Percentiles rank a stretch among this genome's conserved stretches.
These are phyloP conservation scores for Zaprionus nigranus DNA, from an alignment of 1,140 invertebrate genomes.

Conservation along the genomic window DNA sequence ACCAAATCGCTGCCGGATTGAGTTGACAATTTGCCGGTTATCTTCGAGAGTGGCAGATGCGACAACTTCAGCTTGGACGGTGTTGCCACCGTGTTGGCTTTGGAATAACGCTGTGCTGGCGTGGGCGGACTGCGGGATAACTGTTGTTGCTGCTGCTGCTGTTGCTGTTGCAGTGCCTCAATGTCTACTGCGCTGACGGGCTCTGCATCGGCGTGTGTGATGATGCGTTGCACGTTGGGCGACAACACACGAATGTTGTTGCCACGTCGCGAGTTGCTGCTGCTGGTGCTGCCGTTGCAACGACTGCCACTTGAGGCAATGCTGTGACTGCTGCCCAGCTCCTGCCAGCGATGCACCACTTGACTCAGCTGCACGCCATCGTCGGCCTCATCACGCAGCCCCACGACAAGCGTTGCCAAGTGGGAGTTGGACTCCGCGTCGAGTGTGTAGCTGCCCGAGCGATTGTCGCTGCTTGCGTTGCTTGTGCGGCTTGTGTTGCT, in stretches of 20 bases:
- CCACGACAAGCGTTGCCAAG: slow-evolving; percentile 56
- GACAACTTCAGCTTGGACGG: slow-evolving; percentile 66
- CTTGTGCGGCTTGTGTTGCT: slow-evolving; percentile 45
- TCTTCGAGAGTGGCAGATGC: slow-evolving; percentile 79
- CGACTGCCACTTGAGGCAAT: slow-evolving; percentile 56
- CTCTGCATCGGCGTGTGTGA: slow-evolving; percentile 72
- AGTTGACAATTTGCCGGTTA: slow-evolving; percentile 75
- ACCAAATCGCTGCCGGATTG: slow-evolving; percentile 81
- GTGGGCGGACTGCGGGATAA: slow-evolving; percentile 33
- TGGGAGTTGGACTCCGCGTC: slow-evolving; percentile 16
- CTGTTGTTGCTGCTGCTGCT: slow-evolving; percentile 32
- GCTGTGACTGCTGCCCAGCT: slow-evolving; percentile 69
- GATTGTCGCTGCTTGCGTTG: slow-evolving; percentile 64
- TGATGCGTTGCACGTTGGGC: slow-evolving; percentile 81
- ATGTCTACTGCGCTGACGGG: slow-evolving; percentile 71
- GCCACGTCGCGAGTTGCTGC: slow-evolving; percentile 54
- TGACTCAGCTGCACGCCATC: slow-evolving; percentile 73
- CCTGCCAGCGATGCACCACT: slow-evolving; percentile 59
- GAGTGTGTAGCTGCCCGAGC: slow-evolving; percentile 61
- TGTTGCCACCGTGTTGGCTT: slow-evolving; percentile 34
- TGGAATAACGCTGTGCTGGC: slow-evolving; percentile 54
- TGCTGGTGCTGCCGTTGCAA: slow-evolving; percentile 10
- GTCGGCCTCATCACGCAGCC: slow-evolving; percentile 69
- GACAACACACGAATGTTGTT: slow-evolving; percentile 78
- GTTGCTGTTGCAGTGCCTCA: slow-evolving; percentile 65